These are phyloP conservation scores for Myotis daubentonii DNA, from an alignment of 2,797 vertebrate genomes.

Conservation along the genomic window DNA sequence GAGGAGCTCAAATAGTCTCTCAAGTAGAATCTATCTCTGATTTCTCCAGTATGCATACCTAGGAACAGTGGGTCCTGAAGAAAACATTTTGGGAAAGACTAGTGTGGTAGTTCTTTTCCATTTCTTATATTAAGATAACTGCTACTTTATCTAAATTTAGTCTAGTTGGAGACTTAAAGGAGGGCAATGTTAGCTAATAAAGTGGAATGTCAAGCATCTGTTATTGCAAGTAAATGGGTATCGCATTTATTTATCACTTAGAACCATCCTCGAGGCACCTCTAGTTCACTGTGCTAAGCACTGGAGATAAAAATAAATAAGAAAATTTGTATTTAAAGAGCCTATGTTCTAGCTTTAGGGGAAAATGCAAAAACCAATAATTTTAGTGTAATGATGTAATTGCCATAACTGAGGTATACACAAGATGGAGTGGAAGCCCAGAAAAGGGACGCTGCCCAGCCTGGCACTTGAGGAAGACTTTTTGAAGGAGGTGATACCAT, in stretches of 20 bases:
- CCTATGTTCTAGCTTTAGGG: neutral
- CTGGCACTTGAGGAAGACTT: neutral
- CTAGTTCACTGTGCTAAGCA: neutral
- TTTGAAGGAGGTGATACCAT: neutral
- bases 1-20: neutral
- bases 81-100: neutral
- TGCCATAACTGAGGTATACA: neutral
- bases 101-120: neutral
- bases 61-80: neutral
- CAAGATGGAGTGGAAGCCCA: neutral
- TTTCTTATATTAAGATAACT: neutral
- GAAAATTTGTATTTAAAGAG: neutral
- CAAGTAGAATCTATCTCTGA: neutral
- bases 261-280: neutral
- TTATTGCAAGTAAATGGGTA: neutral
- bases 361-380: neutral
- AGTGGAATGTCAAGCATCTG: neutral
- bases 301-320: neutral
- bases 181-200: neutral
- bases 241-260: neutral
- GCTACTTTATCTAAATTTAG: neutral
- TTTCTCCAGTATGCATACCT: neutral
- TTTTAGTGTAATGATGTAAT: neutral
- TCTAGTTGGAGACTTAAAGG: neutral
- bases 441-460: neutral